Evolutionary conservation across 1,140 invertebrate genomes (phyloP).

Genomic region (Proales similis): DNA sequence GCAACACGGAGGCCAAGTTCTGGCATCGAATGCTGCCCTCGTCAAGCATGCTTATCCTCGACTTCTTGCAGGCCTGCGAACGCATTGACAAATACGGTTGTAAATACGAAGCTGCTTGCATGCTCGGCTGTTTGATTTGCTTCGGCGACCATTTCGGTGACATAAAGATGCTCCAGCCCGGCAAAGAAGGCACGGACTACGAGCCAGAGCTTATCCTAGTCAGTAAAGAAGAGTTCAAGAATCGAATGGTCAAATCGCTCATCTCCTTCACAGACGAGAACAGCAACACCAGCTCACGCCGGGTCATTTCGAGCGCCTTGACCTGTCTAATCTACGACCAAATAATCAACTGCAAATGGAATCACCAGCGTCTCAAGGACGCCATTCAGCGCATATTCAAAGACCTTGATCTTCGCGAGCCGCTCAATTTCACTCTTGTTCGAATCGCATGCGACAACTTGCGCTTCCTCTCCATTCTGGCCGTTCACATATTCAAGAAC

Average conservation of each 20-base stretch:
- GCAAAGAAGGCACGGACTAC: neutral
- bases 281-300: conserved; percentile 1
- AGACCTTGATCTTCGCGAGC: conserved; percentile 3
- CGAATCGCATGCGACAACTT: conserved; percentile 31
- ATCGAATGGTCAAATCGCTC: neutral
- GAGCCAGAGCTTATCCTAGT: neutral
- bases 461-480: conserved; percentile 17
- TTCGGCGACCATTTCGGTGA: conserved; percentile 68
- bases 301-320: conserved; percentile 6
- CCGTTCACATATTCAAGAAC: conserved; percentile 30
- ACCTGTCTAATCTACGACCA: conserved; percentile 23
- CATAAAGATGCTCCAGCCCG: conserved; percentile 59
- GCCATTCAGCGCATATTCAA: conserved; percentile 16
- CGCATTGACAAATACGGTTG: conserved; percentile 73
- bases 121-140: conserved; percentile 75
- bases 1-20: conserved; percentile 69
- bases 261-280: neutral
- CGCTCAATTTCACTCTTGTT: conserved; percentile 2
- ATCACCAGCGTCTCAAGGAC: neutral
- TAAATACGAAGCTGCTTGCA: conserved; percentile 78
- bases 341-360: conserved; percentile 12
- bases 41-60: conserved; percentile 72
- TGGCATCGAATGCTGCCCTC: conserved; percentile 79
- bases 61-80: conserved; percentile 77
- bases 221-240: conserved; percentile 24